Evolutionary conservation across 2,888 invertebrate species (phyloP).

Genomic region (Rhingia campestris): DNA sequence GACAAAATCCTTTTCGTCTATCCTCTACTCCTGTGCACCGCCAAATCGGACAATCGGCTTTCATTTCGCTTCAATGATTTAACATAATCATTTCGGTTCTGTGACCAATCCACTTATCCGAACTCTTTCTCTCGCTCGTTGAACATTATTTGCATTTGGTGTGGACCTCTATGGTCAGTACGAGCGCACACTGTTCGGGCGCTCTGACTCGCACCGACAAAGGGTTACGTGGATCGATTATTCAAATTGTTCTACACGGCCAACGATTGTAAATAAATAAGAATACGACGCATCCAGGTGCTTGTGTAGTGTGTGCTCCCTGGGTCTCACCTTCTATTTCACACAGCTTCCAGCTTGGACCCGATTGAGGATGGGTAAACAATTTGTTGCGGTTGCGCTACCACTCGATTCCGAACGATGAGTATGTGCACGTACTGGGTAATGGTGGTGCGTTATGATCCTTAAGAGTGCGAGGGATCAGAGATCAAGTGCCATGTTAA

Average conservation of each 20-base stretch:
- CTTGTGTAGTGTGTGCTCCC: constrained; percentile 37
- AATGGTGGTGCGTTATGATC: constrained; percentile 72
- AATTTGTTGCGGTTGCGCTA: constrained; percentile 74
- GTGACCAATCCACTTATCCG: constrained; percentile 70
- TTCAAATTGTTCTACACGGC: constrained; percentile 71
- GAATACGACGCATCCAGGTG: constrained; percentile 61
- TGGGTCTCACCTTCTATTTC: constrained; percentile 72
- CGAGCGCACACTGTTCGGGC: neutral
- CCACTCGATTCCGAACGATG: constrained; percentile 56
- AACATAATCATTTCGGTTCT: constrained; percentile 68
- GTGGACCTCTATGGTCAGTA: constrained; percentile 14
- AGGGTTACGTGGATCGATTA: constrained; percentile 73
- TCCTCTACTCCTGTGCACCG: neutral
- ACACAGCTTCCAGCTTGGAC: constrained; percentile 65
- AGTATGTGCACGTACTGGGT: constrained; percentile 59
- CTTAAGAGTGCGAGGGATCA: constrained; percentile 70
- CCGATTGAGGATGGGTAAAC: constrained; percentile 70
- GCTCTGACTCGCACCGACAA: constrained; percentile 60
- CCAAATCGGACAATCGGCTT: constrained; percentile 34
- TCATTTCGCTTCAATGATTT: constrained; percentile 52
- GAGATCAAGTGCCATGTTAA: constrained; percentile 73
- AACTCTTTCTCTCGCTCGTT: constrained; percentile 4
- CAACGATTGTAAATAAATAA: constrained; percentile 71
- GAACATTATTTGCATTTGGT: constrained; percentile 61
- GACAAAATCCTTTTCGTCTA: constrained; percentile 35